These are phyloP conservation scores for Babyrousa celebensis DNA, from an alignment of 2,797 vertebrate genomes.

Conservation along the genomic window DNA sequence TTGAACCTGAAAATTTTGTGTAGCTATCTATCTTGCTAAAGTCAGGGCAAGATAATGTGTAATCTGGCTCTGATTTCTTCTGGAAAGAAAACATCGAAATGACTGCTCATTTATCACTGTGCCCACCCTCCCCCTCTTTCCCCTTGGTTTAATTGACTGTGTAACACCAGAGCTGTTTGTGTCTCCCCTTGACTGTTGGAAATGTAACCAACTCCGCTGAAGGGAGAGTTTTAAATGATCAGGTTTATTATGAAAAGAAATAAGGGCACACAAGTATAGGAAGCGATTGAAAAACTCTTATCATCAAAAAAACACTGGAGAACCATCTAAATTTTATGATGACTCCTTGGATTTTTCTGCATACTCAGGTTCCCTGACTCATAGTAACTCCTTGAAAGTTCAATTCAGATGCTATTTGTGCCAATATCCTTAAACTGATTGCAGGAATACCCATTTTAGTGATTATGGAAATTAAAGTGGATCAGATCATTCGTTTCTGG, in stretches of 20 bases:
- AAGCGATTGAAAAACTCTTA: background rate
- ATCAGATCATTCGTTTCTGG: background rate
- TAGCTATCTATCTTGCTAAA: constrained; percentile 92
- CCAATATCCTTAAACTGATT: constrained; percentile 19
- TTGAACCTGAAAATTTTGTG: constrained; percentile 89
- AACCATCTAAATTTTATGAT: background rate
- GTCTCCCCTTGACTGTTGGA: constrained; percentile 77
- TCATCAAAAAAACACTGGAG: background rate
- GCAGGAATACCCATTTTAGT: background rate
- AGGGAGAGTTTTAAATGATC: constrained; percentile 56
- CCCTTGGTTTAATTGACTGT: constrained; percentile 86
- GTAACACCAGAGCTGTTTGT: constrained; percentile 84
- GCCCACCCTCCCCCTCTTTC: constrained; percentile 86
- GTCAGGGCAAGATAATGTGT: constrained; percentile 92
- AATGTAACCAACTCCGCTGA: constrained; percentile 80
- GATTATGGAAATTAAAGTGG: constrained; percentile 25
- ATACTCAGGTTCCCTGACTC: background rate
- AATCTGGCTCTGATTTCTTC: constrained; percentile 92
- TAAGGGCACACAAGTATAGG: background rate
- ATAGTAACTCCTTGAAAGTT: background rate
- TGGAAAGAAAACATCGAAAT: constrained; percentile 92
- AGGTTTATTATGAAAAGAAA: constrained; percentile 44
- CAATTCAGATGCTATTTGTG: background rate
- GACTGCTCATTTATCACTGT: constrained; percentile 91
- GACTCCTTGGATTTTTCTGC: background rate